Percentiles rank a stretch among this genome's conserved stretches.
Evolutionary conservation across 2,888 invertebrate species (phyloP).

Genomic region (Anorthoa munda): DNA sequence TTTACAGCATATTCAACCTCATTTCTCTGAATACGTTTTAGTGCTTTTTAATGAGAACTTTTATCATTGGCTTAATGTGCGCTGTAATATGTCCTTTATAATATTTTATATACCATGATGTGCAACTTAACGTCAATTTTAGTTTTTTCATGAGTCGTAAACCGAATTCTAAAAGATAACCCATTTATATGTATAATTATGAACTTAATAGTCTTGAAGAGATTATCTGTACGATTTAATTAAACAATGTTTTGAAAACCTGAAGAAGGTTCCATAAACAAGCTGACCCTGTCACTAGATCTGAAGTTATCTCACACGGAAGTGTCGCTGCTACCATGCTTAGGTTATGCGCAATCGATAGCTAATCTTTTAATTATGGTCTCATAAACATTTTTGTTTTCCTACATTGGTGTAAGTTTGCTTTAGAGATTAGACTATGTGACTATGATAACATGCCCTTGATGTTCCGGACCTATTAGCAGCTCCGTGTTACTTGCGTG

Average conservation of each 20-base stretch:
- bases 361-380: constrained; percentile 44
- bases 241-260: constrained; percentile 19
- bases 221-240: neutral
- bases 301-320: constrained; percentile 53
- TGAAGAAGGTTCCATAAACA: constrained; percentile 31
- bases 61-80: constrained; percentile 57
- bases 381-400: constrained; percentile 60
- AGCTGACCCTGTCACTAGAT: constrained; percentile 23
- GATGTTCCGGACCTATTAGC: constrained; percentile 23
- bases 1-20: constrained; percentile 66
- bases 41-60: constrained; percentile 56
- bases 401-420: constrained; percentile 34
- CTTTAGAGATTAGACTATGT: constrained; percentile 35
- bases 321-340: constrained; percentile 28
- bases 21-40: constrained; percentile 59
- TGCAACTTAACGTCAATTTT: constrained; percentile 16
- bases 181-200: neutral
- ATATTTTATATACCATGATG: constrained; percentile 22
- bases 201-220: neutral
- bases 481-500: constrained; percentile 16
- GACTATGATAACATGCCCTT: constrained; percentile 42
- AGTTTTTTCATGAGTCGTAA: neutral
- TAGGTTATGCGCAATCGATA: constrained; percentile 41
- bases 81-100: constrained; percentile 36
- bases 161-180: neutral